phyloP scores from a whole-genome alignment of 2,888 invertebrate genomes.

The Drosophila setosimentum region DNA sequence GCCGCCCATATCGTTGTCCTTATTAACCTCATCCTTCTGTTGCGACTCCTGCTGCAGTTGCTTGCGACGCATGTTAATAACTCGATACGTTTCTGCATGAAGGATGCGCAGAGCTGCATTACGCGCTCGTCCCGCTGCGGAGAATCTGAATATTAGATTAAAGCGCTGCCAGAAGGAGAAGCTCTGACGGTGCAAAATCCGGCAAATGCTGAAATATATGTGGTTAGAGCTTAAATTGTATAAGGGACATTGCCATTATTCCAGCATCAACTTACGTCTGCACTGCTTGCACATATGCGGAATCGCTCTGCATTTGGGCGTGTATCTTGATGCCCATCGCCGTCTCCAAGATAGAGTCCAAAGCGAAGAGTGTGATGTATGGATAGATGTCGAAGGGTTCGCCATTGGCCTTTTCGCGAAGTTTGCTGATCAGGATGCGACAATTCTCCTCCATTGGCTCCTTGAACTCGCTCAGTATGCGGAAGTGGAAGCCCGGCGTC shows the following conservation, averaged over 20 bases:
- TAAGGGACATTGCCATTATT: background rate
- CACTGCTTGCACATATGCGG: constrained; percentile 90
- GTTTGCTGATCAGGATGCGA: constrained; percentile 86
- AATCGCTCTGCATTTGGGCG: constrained; percentile 89
- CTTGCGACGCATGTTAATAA: constrained; percentile 78
- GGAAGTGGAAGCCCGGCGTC: constrained; percentile 93
- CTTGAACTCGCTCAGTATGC: constrained; percentile 90
- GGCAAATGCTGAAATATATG: constrained; percentile 76
- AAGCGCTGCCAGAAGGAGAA: constrained; percentile 83
- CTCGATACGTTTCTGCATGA: constrained; percentile 82
- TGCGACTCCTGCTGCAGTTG: constrained; percentile 62
- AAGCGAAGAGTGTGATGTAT: constrained; percentile 86
- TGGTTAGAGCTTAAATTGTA: background rate
- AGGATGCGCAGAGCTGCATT: constrained; percentile 70
- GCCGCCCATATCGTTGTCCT: constrained; percentile 69
- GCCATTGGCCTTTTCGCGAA: constrained; percentile 85
- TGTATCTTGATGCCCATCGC: constrained; percentile 93
- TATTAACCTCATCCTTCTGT: constrained; percentile 54
- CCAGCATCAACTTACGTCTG: constrained; percentile 87
- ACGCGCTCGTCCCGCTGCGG: constrained; percentile 60
- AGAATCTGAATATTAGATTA: constrained; percentile 66
- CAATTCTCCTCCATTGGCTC: constrained; percentile 90
- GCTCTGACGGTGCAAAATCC: constrained; percentile 76
- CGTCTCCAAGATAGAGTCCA: constrained; percentile 87
- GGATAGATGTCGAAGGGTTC: constrained; percentile 87